Conservation (phyloP, 2,888 invertebrate species). For the Tetanocera ferruginea region DNA sequence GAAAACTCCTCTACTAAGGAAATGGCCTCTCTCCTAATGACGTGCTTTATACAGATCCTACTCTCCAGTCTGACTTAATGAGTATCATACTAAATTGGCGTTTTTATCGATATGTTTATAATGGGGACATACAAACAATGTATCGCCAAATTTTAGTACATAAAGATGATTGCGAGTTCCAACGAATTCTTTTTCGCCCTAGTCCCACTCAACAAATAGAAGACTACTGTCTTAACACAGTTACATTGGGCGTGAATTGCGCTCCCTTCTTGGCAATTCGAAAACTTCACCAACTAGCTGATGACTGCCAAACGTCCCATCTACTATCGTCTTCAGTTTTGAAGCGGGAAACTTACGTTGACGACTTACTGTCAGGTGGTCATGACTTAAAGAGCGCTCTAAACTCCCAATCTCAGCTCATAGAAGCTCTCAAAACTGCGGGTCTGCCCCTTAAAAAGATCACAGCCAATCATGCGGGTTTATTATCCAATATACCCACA, state of each 20-base stretch:
- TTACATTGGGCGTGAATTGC: slow-evolving; percentile 9
- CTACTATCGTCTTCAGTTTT: slow-evolving; percentile 13
- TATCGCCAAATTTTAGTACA: not conserved
- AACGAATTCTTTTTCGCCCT: slow-evolving; percentile 1
- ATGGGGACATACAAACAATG: slow-evolving; percentile 24
- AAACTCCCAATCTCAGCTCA: not conserved
- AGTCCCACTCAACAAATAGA: not conserved
- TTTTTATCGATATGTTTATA: not conserved
- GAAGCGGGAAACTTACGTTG: slow-evolving; percentile 16
- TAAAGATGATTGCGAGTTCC: not conserved
- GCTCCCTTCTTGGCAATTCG: slow-evolving; percentile 31
- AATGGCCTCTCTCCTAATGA: not conserved
- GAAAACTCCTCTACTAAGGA: not conserved
- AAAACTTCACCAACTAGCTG: slow-evolving; percentile 20
- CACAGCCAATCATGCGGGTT: not conserved
- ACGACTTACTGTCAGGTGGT: slow-evolving; percentile 21
- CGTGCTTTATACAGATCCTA: not conserved
- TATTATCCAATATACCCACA: not conserved
- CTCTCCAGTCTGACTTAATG: not conserved
- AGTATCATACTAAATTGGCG: slow-evolving; percentile 16
- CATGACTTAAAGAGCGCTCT: not conserved
- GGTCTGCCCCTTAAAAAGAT: slow-evolving; percentile 12
- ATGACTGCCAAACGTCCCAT: not conserved
- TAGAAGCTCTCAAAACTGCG: not conserved
- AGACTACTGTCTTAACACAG: not conserved